Evolutionary conservation across 35 echinoderm and acorn worm genomes (phyloP).

Genomic region (Acanthaster planci): DNA sequence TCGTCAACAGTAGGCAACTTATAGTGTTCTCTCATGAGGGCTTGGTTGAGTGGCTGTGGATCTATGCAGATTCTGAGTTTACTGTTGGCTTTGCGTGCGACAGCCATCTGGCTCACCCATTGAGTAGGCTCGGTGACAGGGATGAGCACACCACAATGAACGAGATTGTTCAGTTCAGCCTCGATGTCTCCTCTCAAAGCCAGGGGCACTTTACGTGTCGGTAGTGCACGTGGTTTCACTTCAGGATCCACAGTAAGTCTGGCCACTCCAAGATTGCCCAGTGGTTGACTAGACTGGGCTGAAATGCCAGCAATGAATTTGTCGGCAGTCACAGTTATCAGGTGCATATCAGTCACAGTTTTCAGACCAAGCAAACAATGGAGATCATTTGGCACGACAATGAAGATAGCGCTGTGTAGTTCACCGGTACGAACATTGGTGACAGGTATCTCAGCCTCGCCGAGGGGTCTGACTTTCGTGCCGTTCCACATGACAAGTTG

Average conservation of each 20-base stretch:
- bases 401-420: conserved; percentile 32
- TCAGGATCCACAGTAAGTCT: conserved; percentile 23
- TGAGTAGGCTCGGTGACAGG: conserved; percentile 61
- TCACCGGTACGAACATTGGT: conserved; percentile 33
- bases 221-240: conserved; percentile 43
- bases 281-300: neutral
- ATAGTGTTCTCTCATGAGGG: conserved; percentile 51
- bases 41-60: conserved; percentile 62
- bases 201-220: conserved; percentile 47
- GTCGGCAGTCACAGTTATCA: conserved; percentile 51
- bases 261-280: too few relatives aligned
- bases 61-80: conserved; percentile 64
- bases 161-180: conserved; percentile 59
- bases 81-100: conserved; percentile 33
- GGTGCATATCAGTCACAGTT: conserved; percentile 54
- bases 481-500: conserved; percentile 44
- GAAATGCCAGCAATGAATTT: conserved; percentile 24
- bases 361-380: conserved; percentile 47
- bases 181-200: conserved; percentile 47
- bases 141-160: conserved; percentile 50
- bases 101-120: conserved; percentile 66
- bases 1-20: conserved; percentile 35
- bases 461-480: conserved; percentile 20
- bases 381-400: conserved; percentile 20
- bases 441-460: conserved; percentile 23